These are phyloP conservation scores for Diarsia rubi DNA, from an alignment of 2,888 invertebrate genomes.

Conservation along the genomic window DNA sequence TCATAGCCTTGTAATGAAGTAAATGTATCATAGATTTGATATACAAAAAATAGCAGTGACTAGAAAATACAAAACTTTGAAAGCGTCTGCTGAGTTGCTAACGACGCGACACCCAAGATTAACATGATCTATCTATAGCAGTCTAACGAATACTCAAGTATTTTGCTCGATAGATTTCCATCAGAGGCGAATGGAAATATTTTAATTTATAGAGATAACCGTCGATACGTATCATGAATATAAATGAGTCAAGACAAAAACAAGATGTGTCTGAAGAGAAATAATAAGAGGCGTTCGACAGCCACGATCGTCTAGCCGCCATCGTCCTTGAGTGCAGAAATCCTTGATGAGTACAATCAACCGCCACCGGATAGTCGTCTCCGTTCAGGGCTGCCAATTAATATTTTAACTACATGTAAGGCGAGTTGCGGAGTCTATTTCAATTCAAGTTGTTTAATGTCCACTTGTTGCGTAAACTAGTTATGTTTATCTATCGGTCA, in stretches of 20 bases:
- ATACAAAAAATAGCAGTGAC: not conserved
- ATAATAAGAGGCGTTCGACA: constrained; percentile 89
- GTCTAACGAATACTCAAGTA: constrained; percentile 70
- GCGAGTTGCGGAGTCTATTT: constrained; percentile 67
- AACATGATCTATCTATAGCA: constrained; percentile 51
- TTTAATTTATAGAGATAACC: constrained; percentile 88
- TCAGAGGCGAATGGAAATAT: constrained; percentile 79
- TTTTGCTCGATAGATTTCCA: constrained; percentile 75
- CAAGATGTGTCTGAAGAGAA: constrained; percentile 88
- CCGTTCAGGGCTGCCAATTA: constrained; percentile 87
- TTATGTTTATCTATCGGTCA: constrained; percentile 67
- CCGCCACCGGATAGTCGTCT: constrained; percentile 88
- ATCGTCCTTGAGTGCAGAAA: constrained; percentile 90
- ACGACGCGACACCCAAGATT: constrained; percentile 39
- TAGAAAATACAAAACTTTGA: constrained; percentile 11
- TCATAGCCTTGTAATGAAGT: not conserved
- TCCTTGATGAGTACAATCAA: constrained; percentile 91
- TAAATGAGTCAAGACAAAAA: constrained; percentile 89
- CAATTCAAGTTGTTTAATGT: constrained; percentile 72
- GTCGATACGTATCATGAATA: constrained; percentile 89
- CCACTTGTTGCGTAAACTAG: constrained; percentile 69
- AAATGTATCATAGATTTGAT: not conserved
- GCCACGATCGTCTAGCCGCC: constrained; percentile 85
- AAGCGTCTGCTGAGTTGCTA: constrained; percentile 27
- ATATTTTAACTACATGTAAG: constrained; percentile 78